These are phyloP conservation scores for Drosophila pseudoananassae DNA, from an alignment of 1,140 invertebrate genomes.

Conservation along the genomic window DNA sequence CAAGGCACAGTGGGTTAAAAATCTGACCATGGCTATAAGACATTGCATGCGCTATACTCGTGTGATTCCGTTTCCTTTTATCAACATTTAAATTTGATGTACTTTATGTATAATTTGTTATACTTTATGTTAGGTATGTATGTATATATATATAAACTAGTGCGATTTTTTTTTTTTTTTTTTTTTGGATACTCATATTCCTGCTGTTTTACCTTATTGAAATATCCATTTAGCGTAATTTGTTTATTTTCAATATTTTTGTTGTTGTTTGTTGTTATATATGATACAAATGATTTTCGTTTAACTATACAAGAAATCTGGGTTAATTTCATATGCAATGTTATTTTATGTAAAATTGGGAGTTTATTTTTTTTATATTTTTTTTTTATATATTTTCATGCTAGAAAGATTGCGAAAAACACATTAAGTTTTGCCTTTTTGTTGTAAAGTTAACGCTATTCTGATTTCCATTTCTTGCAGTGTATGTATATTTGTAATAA, in stretches of 20 bases:
- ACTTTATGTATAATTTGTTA: constrained; percentile 72
- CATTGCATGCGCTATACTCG: constrained; percentile 52
- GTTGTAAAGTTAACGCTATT: constrained; percentile 66
- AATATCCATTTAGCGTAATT: constrained; percentile 28
- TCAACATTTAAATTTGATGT: constrained; percentile 79
- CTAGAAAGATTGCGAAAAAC: constrained; percentile 68
- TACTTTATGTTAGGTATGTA: constrained; percentile 63
- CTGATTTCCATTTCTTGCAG: constrained; percentile 24
- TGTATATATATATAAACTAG: constrained; percentile 54
- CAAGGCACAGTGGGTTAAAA: not conserved
- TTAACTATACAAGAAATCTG: constrained; percentile 77
- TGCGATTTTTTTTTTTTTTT: constrained; percentile 49
- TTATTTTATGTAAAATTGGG: constrained; percentile 55
- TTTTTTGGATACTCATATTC: constrained; percentile 23
- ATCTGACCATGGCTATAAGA: not conserved
- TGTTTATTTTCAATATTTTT: constrained; percentile 50
- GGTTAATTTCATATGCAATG: constrained; percentile 58
- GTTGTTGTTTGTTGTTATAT: constrained; percentile 30
- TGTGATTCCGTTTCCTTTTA: constrained; percentile 23
- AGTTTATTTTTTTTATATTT: constrained; percentile 54
- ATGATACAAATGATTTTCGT: constrained; percentile 76
- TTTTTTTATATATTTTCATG: constrained; percentile 33
- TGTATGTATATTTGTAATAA: constrained; percentile 75
- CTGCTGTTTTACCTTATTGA: constrained; percentile 20
- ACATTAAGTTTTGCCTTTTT: constrained; percentile 54